phyloP scores from a whole-genome alignment of 1,140 invertebrate species.

The Acyrthosiphon pisum region DNA sequence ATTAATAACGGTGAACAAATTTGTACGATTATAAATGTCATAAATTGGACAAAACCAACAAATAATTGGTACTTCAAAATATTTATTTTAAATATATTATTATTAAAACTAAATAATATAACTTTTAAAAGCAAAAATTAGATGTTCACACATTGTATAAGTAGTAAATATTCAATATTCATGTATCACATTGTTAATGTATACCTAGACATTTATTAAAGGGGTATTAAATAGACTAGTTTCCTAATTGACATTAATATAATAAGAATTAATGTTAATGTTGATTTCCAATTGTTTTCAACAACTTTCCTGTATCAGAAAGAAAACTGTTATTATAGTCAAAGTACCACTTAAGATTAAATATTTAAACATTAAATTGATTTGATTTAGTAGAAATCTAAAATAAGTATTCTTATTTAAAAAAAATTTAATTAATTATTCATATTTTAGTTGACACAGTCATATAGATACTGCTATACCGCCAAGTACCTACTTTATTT shows the following conservation, averaged over 20 bases:
- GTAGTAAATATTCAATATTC: not conserved
- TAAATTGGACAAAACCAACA: not conserved
- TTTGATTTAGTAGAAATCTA: not conserved
- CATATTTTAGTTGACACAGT: not conserved
- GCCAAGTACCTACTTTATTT: not conserved
- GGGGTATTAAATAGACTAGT: not conserved
- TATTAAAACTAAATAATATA: not conserved
- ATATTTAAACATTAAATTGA: not conserved
- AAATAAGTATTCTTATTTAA: not conserved
- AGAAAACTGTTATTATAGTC: not conserved
- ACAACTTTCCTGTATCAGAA: not conserved
- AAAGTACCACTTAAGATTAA: conserved; percentile 11
- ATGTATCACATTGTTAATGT: not conserved
- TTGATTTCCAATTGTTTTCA: not conserved
- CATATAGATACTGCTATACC: not conserved
- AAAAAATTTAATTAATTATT: not conserved
- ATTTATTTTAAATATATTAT: not conserved
- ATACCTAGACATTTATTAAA: not conserved
- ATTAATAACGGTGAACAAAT: not conserved
- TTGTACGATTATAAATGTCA: not conserved
- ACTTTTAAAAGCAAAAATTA: not conserved
- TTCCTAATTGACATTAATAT: not conserved
- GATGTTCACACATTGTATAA: not conserved
- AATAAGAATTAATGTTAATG: not conserved
- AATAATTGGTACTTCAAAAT: not conserved